Conservation (phyloP, 2,113 vertebrate species). For the Atrichornis clamosus region DNA sequence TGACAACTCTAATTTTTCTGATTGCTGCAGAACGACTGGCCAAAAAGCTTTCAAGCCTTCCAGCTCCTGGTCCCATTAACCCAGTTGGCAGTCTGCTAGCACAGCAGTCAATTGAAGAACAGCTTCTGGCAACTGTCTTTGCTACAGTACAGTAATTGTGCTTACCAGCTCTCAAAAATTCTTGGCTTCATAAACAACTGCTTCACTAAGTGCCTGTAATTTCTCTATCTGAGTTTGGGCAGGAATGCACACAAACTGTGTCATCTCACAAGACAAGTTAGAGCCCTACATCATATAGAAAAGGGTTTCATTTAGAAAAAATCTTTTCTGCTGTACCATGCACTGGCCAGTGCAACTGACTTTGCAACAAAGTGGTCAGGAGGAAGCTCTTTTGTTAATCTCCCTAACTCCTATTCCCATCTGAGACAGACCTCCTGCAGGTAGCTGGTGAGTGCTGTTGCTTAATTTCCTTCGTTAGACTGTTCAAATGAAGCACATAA, state of each 20-base stretch:
- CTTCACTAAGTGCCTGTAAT: neutral
- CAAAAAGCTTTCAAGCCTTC: neutral
- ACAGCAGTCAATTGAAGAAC: neutral
- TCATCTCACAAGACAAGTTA: neutral
- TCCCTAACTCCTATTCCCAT: neutral
- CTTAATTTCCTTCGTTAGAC: neutral
- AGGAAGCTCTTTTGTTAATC: neutral
- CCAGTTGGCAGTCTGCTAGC: neutral
- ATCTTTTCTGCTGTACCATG: neutral
- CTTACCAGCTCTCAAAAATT: neutral
- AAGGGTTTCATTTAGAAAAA: neutral
- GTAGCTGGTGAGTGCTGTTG: neutral
- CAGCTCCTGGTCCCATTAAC: neutral
- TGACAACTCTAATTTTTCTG: neutral
- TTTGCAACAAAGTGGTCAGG: neutral
- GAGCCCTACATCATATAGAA: neutral
- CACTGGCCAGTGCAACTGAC: neutral
- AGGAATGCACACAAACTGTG: neutral
- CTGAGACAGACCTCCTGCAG: neutral
- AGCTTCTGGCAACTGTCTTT: neutral
- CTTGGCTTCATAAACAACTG: neutral
- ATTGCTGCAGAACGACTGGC: neutral
- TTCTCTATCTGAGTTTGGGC: neutral
- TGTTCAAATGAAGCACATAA: neutral
- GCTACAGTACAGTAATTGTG: neutral